Evolutionary conservation across 2,888 invertebrate genomes (phyloP), one percentile per base, ranked within the genome.

Genomic region (Antheraea assamensis): DNA sequence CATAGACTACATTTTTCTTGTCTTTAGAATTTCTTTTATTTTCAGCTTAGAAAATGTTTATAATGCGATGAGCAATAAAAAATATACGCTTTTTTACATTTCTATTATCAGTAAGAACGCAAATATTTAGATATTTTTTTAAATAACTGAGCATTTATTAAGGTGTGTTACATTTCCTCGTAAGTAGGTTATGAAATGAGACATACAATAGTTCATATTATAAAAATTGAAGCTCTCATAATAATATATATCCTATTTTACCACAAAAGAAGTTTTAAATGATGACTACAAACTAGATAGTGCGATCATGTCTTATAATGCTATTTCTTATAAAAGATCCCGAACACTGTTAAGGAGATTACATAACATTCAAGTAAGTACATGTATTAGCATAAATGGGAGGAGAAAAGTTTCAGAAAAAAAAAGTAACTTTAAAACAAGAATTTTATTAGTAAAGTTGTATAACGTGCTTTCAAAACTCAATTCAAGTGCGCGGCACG

Each of bases 401-500:
- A 81, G 79, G 76, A 79, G 77, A 64, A 76, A 86, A 83, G 78
- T 86, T 85, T 80, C 79, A 81, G 76, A 80, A 83, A 85, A 87
- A 88, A 86, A 88, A 42, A 42, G 31, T 30, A 89, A 86, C 80
- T 87, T 88, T 84, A 85, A 87, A 90, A 88, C 85, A 87, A 87
- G 87, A 89, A 88, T 89, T 85, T 86, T 85, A 83, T 84, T 88
- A 89, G 85, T 83, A 85, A 89, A 88, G 88, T 90, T 89, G 79
- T 85, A 82, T 83, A 85, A 86, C 87, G 86, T 82, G 87, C 85
- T 87, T 90, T 88, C 83, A 85, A 88, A 91, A 92, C 89, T 89
- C 87, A 87, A 92, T 92, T 89, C 87, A 90, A 89, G 90, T 93
- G 91, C 91, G 86, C 81, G 87, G 88, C 94, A 93, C 92, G 93